Percentiles rank a stretch among this genome's conserved stretches.
phyloP scores from a whole-genome alignment of 2,888 invertebrate genomes.

The Ochropacha duplaris region DNA sequence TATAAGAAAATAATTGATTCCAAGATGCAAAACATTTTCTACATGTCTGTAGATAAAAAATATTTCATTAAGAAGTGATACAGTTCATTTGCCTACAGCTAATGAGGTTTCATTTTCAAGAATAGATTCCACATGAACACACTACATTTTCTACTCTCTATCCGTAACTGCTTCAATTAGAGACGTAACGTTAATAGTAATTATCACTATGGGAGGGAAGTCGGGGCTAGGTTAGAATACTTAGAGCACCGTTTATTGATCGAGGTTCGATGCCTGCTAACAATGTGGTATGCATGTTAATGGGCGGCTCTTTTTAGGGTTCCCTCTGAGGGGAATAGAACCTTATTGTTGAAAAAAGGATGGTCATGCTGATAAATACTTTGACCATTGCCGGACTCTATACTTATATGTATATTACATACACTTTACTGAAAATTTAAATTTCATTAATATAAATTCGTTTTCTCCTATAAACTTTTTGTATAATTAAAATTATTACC shows the following conservation, averaged over 20 bases:
- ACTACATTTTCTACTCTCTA: neutral
- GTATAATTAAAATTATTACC: no score
- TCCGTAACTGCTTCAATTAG: conserved; percentile 28
- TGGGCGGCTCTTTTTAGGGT: conserved; percentile 25
- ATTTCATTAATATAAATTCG: no score
- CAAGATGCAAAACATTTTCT: neutral
- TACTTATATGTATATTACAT: neutral
- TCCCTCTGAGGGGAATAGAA: neutral
- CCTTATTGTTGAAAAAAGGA: neutral
- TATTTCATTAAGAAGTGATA: neutral
- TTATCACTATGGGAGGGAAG: conserved; percentile 35
- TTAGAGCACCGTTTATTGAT: conserved; percentile 46
- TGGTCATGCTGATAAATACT: neutral
- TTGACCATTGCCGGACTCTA: neutral
- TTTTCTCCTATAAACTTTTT: no score
- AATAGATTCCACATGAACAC: neutral
- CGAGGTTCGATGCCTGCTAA: conserved; percentile 44
- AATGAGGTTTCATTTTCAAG: neutral
- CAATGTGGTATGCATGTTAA: conserved; percentile 48
- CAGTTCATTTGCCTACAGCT: neutral
- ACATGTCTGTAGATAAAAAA: neutral
- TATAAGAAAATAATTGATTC: neutral
- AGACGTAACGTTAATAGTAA: conserved; percentile 38
- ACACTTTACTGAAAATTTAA: neutral
- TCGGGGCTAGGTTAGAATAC: conserved; percentile 27